Evolutionary conservation across 1,140 invertebrate genomes (phyloP).

Genomic region (Eciton burchellii): DNA sequence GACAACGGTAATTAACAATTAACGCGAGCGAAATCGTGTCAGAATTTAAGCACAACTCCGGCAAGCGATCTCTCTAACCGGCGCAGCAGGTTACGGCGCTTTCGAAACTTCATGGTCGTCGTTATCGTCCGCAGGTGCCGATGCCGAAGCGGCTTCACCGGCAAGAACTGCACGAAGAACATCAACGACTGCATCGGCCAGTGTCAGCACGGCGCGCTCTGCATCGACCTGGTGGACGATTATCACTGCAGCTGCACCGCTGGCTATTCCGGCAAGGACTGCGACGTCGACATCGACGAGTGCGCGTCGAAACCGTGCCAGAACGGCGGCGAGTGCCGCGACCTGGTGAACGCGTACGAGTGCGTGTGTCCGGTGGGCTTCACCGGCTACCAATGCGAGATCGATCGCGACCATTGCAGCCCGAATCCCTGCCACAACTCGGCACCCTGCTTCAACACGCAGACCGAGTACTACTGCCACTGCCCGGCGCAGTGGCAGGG

Average conservation of each 20-base stretch:
- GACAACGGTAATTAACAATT: conserved; percentile 4
- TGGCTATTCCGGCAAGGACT: conserved; percentile 92
- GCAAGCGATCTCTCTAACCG: background rate
- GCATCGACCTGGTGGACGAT: conserved; percentile 93
- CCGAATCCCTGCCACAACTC: conserved; percentile 93
- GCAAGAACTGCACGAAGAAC: conserved; percentile 94
- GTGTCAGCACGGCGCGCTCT: conserved; percentile 94
- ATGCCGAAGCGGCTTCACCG: conserved; percentile 94
- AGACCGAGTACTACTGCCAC: conserved; percentile 95
- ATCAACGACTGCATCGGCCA: conserved; percentile 95
- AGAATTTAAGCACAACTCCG: background rate
- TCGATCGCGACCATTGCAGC: conserved; percentile 93
- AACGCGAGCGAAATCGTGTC: background rate
- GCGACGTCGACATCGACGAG: conserved; percentile 90
- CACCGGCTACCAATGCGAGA: conserved; percentile 92
- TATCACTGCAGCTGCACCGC: conserved; percentile 93
- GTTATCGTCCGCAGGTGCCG: conserved; percentile 86
- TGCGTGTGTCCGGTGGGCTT: conserved; percentile 95
- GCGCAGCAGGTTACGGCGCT: background rate
- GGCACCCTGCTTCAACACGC: conserved; percentile 93
- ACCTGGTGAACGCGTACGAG: conserved; percentile 91
- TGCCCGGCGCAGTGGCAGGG: conserved; percentile 95
- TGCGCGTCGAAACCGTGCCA: conserved; percentile 92
- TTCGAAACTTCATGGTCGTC: conserved; percentile 84
- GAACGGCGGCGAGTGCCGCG: conserved; percentile 94